Evolutionary conservation across 2,797 vertebrate species (phyloP).

Genomic region (Coccyzus lansbergi): DNA sequence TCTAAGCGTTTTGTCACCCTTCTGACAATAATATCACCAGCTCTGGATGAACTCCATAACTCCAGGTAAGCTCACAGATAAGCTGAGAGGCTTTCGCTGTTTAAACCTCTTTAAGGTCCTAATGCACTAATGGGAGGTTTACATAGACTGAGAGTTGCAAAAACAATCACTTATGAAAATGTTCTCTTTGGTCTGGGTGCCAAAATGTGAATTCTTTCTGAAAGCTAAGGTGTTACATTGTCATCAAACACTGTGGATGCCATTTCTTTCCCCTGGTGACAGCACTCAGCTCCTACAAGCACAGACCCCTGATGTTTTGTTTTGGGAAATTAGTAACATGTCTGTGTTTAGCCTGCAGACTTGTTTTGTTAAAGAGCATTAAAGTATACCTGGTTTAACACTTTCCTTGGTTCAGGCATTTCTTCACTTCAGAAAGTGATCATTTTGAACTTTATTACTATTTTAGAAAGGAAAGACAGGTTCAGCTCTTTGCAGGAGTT

Average conservation of each 20-base stretch:
- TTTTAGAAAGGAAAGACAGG: neutral
- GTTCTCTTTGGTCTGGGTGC: neutral
- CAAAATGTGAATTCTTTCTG: neutral
- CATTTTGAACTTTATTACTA: neutral
- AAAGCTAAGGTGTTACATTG: rapidly evolving
- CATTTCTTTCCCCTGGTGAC: neutral
- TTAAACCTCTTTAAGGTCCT: conserved; percentile 31
- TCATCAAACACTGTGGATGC: neutral
- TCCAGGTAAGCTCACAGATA: conserved; percentile 27
- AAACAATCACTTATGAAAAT: neutral
- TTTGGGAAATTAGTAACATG: neutral
- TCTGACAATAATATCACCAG: neutral
- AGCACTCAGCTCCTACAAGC: neutral
- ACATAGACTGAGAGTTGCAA: neutral
- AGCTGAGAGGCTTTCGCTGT: neutral
- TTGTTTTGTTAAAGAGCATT: neutral
- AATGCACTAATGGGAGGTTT: neutral
- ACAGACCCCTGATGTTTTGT: neutral
- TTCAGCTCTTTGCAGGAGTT: neutral
- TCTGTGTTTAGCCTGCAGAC: neutral
- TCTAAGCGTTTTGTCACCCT: neutral
- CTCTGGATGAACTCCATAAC: neutral
- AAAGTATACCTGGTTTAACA: neutral
- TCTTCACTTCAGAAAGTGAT: neutral
- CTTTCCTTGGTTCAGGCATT: neutral